Percentiles rank a stretch among this genome's conserved stretches.
These are phyloP conservation scores for Drosophila cardini DNA, from an alignment of 1,140 invertebrate genomes.

Conservation along the genomic window DNA sequence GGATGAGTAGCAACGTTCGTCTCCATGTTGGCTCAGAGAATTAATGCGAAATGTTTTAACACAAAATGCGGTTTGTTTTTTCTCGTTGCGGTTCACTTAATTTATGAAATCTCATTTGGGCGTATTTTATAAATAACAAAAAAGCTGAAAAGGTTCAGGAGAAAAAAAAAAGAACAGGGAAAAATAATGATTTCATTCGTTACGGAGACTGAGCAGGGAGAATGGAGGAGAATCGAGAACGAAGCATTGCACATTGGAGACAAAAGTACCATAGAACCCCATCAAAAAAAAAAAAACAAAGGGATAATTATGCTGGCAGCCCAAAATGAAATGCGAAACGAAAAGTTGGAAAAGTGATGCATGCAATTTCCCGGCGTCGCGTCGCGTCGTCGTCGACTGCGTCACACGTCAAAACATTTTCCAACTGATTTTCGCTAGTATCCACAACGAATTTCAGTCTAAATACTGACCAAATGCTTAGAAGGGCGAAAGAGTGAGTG, in stretches of 20 bases:
- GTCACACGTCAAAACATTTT: slow-evolving; percentile 53
- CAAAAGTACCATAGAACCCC: slow-evolving; percentile 15
- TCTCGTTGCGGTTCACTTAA: slow-evolving; percentile 59
- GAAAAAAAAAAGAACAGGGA: slow-evolving; percentile 25
- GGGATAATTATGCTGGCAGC: not conserved
- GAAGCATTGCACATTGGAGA: slow-evolving; percentile 9
- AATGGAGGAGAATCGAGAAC: slow-evolving; percentile 42
- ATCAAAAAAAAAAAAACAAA: not conserved
- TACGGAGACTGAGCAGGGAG: slow-evolving; percentile 46
- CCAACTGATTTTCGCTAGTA: slow-evolving; percentile 35
- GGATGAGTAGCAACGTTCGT: not conserved
- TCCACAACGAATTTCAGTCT: slow-evolving; percentile 18
- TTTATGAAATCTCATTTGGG: slow-evolving; percentile 53
- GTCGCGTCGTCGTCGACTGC: not conserved
- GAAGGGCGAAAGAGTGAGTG: not conserved
- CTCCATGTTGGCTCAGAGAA: slow-evolving; percentile 2
- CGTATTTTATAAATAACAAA: slow-evolving; percentile 11
- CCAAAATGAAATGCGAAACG: slow-evolving; percentile 12
- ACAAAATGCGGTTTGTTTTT: slow-evolving; percentile 1
- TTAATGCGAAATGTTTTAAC: slow-evolving; percentile 16
- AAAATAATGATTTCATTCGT: slow-evolving; percentile 63
- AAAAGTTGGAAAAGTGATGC: slow-evolving; percentile 31
- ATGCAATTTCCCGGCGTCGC: slow-evolving; percentile 45
- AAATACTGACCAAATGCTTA: slow-evolving; percentile 12
- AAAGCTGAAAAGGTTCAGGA: slow-evolving; percentile 44